Evolutionary conservation across 2,888 invertebrate genomes (phyloP).

Genomic region (Euplagia quadripunctaria): DNA sequence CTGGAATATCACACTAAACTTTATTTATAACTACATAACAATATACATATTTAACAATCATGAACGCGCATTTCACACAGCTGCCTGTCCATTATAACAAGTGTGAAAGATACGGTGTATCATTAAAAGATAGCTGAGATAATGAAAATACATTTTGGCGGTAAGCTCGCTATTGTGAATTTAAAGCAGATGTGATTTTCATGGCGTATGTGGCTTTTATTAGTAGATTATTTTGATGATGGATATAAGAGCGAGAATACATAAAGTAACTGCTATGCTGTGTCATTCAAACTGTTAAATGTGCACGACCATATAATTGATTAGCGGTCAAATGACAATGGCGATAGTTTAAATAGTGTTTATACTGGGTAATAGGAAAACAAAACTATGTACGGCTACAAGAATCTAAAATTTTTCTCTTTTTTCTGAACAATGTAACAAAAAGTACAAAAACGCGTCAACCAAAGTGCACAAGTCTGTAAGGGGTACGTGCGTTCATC

Average conservation of each 20-base stretch:
- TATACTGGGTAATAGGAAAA: not conserved
- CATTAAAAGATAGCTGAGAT: constrained; percentile 24
- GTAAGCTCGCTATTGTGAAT: constrained; percentile 16
- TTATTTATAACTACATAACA: not conserved
- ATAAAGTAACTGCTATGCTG: not conserved
- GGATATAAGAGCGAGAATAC: not conserved
- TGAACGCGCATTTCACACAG: constrained; percentile 12
- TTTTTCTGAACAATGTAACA: too few species aligned
- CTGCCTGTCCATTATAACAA: constrained; percentile 12
- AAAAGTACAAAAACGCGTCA: not conserved
- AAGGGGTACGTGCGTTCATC: not conserved
- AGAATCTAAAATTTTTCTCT: not conserved
- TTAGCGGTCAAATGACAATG: too few species aligned
- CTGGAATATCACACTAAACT: not conserved
- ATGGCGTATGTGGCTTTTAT: constrained; percentile 3
- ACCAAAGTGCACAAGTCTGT: not conserved
- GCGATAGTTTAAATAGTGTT: too few species aligned
- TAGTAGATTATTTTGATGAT: not conserved
- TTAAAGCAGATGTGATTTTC: constrained; percentile 17
- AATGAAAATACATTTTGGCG: constrained; percentile 21
- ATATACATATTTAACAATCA: not conserved
- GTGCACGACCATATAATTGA: not conserved
- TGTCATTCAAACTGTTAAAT: not conserved
- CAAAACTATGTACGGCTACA: not conserved
- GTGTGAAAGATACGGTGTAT: constrained; percentile 18